phyloP scores from a whole-genome alignment of 2,113 vertebrate species.

The Pristiophorus japonicus region DNA sequence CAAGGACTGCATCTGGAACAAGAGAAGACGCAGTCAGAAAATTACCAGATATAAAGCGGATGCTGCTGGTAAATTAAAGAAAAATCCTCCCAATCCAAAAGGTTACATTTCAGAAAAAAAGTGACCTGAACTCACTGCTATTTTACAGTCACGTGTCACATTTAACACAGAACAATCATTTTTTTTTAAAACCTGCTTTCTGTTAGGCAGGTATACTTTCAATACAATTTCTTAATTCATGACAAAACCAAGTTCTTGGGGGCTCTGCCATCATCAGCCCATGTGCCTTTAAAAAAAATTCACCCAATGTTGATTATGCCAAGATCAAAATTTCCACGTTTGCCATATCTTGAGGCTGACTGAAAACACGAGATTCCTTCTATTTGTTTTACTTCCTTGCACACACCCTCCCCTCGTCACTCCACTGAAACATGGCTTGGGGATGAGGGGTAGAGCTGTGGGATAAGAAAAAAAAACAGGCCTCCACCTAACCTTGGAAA shows the following conservation, averaged over 20 bases:
- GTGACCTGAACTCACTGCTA: background rate
- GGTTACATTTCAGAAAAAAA: background rate
- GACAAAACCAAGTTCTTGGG: background rate
- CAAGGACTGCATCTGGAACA: slow-evolving; percentile 75
- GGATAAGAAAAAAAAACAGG: background rate
- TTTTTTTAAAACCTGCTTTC: background rate
- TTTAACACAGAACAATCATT: background rate
- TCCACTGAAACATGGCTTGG: background rate
- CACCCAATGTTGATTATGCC: background rate
- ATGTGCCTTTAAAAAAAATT: background rate
- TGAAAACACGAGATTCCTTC: background rate
- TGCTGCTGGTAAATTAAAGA: background rate
- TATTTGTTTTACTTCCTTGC: background rate
- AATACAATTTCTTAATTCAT: background rate
- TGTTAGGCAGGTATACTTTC: background rate
- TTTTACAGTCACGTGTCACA: background rate
- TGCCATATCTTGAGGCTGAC: background rate
- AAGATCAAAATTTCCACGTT: background rate
- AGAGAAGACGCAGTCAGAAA: slow-evolving; percentile 21
- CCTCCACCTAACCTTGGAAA: background rate
- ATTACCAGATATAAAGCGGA: background rate
- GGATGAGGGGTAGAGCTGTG: background rate
- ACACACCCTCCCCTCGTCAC: background rate
- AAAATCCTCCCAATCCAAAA: background rate
- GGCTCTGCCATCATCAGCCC: background rate